phyloP scores from a whole-genome alignment of 2,113 vertebrate species.

The Microcebus griseorufus region DNA sequence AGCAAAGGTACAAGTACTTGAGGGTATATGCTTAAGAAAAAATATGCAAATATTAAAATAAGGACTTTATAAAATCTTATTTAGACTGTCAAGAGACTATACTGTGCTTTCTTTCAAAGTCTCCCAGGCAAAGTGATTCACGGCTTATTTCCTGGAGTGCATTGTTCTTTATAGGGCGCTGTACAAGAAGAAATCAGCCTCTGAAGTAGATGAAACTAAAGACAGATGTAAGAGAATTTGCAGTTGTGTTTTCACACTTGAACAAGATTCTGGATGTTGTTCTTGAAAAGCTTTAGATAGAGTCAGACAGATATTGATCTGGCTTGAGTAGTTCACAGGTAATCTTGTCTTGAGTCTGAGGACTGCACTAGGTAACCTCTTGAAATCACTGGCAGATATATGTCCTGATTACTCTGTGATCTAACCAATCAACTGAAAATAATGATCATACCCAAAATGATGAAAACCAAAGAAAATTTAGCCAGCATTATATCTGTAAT shows the following conservation, averaged over 20 bases:
- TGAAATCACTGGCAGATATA: not conserved
- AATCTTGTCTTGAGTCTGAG: not conserved
- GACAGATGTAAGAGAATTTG: not conserved
- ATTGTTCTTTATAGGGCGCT: not conserved
- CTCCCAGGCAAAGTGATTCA: not conserved
- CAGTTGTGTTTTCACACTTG: not conserved
- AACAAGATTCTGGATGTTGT: not conserved
- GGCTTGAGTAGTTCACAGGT: not conserved
- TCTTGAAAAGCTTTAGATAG: conserved; percentile 25
- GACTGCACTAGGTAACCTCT: not conserved
- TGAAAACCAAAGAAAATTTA: conserved; percentile 34
- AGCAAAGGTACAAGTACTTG: not conserved
- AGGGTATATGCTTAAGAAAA: not conserved
- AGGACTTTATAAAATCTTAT: conserved; percentile 42
- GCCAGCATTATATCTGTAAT: not conserved
- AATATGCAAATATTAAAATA: conserved; percentile 33
- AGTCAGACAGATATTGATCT: conserved; percentile 22
- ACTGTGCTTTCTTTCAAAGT: conserved; percentile 16
- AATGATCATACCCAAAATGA: conserved; percentile 37
- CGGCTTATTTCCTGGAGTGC: conserved; percentile 23
- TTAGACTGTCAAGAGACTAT: not conserved
- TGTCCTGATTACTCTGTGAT: conserved; percentile 21
- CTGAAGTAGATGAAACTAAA: not conserved
- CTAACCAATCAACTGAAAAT: conserved; percentile 46
- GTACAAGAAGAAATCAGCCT: not conserved